phyloP scores from a whole-genome alignment of 2,113 vertebrate species.

The Isichthys henryi region DNA sequence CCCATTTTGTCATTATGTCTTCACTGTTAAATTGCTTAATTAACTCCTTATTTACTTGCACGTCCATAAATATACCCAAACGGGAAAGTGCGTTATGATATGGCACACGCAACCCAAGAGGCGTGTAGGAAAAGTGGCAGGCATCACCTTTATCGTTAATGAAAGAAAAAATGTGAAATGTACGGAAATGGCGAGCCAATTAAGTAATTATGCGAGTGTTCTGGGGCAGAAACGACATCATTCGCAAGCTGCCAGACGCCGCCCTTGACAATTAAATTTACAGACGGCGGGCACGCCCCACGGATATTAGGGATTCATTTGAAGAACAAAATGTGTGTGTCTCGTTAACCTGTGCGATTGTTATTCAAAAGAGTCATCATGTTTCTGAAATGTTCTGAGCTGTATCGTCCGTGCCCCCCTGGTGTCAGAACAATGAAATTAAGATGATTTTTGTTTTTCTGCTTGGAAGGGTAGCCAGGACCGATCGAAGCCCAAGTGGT shows the following conservation, averaged over 20 bases:
- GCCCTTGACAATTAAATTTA: neutral
- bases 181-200: neutral
- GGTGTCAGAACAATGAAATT: neutral
- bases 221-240: neutral
- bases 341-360: neutral
- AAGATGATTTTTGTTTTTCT: neutral
- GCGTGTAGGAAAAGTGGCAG: neutral
- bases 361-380: neutral
- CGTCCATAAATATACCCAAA: neutral
- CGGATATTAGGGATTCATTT: neutral
- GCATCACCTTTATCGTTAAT: neutral
- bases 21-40: neutral
- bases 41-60: neutral
- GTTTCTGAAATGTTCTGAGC: neutral
- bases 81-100: neutral
- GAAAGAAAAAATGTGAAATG: neutral
- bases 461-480: neutral
- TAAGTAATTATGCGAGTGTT: neutral
- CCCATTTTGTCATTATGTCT: neutral
- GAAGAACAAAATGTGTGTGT: neutral
- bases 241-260: neutral
- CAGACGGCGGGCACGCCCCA: neutral
- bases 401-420: neutral
- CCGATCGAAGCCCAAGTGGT: neutral
- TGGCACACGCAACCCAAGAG: neutral